Percentiles rank a stretch among this genome's conserved stretches.
Evolutionary conservation across 2,797 vertebrate genomes (phyloP).

Genomic region (Podarcis lilfordi): DNA sequence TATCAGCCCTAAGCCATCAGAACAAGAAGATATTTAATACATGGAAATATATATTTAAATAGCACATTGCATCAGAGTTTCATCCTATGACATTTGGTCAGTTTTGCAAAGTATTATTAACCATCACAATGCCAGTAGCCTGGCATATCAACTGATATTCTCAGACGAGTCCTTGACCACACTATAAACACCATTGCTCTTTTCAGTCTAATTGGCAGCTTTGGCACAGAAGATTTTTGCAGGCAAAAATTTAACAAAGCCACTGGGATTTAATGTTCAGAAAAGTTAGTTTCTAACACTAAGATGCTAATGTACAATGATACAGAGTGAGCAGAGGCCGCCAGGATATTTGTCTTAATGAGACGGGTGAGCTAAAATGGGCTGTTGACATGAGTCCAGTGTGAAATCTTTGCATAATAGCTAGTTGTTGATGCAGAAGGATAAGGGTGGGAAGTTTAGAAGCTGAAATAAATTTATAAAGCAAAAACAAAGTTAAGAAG

Average conservation of each 20-base stretch:
- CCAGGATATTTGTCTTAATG: constrained; percentile 24
- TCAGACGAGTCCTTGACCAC: neutral
- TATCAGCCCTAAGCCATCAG: neutral
- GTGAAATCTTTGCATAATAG: constrained; percentile 25
- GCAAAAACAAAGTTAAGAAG: constrained; percentile 23
- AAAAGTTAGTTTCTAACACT: neutral
- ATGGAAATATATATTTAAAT: neutral
- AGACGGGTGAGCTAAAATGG: constrained; percentile 14
- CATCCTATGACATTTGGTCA: neutral
- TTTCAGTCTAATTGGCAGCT: constrained; percentile 11
- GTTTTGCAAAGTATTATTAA: neutral
- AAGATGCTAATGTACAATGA: constrained; percentile 25
- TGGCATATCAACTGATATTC: neutral
- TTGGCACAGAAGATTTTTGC: neutral
- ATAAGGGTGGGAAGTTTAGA: neutral
- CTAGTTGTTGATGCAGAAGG: neutral
- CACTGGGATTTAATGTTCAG: neutral
- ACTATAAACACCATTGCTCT: neutral
- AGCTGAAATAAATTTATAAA: constrained; percentile 14
- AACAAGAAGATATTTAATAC: neutral
- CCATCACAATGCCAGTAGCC: neutral
- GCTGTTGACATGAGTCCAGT: constrained; percentile 31
- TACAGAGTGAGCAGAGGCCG: neutral
- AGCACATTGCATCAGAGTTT: neutral
- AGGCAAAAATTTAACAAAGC: constrained; percentile 17